These are phyloP conservation scores for Monoplex corrugatus DNA, from an alignment of 2,888 invertebrate genomes.

Conservation along the genomic window DNA sequence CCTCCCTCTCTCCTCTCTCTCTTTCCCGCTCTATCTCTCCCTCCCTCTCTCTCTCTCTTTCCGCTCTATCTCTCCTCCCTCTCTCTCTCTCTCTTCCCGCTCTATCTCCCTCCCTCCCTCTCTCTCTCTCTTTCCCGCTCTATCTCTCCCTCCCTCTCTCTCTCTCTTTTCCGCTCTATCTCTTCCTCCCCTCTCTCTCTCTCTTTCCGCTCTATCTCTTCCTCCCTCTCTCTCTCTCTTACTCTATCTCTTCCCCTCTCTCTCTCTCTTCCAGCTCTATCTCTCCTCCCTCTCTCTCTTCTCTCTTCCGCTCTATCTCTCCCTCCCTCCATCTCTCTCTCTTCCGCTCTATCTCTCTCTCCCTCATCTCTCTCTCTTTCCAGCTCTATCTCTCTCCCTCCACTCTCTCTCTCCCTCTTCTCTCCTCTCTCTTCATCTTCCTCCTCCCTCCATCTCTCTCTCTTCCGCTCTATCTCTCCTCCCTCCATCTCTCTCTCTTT, in stretches of 20 bases:
- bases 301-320: not conserved
- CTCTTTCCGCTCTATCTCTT: not conserved
- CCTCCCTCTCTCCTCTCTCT: not conserved
- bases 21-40: not conserved
- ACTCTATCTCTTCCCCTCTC: not conserved
- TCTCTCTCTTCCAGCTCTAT: no score
- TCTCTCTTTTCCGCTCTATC: not conserved
- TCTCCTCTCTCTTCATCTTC: no score
- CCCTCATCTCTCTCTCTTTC: no score
- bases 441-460: not conserved
- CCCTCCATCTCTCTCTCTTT: not conserved
- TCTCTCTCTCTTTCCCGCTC: not conserved
- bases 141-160: not conserved
- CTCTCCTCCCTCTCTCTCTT: not conserved
- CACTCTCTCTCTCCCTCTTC: no score
- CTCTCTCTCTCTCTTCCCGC: not conserved
- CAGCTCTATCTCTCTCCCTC: no score
- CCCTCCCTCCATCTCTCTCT: not conserved
- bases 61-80: not conserved
- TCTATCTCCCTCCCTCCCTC: not conserved
- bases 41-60: not conserved
- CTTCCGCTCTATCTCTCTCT: not conserved
- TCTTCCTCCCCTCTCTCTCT: not conserved
- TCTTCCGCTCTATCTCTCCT: not conserved
- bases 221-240: no score